These are phyloP conservation scores for Dicyrtoma fusca DNA, from an alignment of 2,888 invertebrate species.

Conservation along the genomic window DNA sequence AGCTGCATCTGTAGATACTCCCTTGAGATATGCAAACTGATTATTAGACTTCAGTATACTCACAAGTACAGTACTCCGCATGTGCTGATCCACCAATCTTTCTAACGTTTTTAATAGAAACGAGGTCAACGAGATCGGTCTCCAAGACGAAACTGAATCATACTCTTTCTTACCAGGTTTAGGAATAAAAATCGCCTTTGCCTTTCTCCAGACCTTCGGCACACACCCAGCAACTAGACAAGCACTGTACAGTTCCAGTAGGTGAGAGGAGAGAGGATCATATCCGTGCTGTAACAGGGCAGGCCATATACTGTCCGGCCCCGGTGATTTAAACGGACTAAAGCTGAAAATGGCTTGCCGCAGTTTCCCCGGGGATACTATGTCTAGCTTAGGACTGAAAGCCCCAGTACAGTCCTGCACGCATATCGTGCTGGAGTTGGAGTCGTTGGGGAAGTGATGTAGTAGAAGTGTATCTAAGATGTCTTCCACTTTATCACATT, in stretches of 20 bases:
- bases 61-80: background rate
- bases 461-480: too few relatives aligned
- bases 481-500: too few relatives aligned
- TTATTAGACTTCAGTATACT: background rate
- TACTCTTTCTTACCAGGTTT: slow-evolving; percentile 41
- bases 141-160: slow-evolving; percentile 22
- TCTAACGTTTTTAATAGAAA: slow-evolving; percentile 42
- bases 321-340: slow-evolving; percentile 34
- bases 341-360: slow-evolving; percentile 19
- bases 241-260: background rate
- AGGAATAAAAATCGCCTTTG: slow-evolving; percentile 36
- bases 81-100: slow-evolving; percentile 32
- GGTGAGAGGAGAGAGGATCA: background rate
- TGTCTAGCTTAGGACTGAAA: too few relatives aligned
- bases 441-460: too few relatives aligned
- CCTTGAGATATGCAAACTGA: slow-evolving; percentile 40
- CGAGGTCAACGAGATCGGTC: slow-evolving; percentile 42
- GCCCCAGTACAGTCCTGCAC: too few relatives aligned
- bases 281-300: slow-evolving; percentile 17
- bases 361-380: slow-evolving; percentile 16
- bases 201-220: background rate
- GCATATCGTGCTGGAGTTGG: too few relatives aligned
- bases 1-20: slow-evolving; percentile 36
- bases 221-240: slow-evolving; percentile 21
- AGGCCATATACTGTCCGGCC: slow-evolving; percentile 39